A percentile compares a stretch with the other conserved stretches of the same genome.
phyloP scores from a whole-genome alignment of 2,797 vertebrate genomes.

The Periophthalmus magnuspinnatus region DNA sequence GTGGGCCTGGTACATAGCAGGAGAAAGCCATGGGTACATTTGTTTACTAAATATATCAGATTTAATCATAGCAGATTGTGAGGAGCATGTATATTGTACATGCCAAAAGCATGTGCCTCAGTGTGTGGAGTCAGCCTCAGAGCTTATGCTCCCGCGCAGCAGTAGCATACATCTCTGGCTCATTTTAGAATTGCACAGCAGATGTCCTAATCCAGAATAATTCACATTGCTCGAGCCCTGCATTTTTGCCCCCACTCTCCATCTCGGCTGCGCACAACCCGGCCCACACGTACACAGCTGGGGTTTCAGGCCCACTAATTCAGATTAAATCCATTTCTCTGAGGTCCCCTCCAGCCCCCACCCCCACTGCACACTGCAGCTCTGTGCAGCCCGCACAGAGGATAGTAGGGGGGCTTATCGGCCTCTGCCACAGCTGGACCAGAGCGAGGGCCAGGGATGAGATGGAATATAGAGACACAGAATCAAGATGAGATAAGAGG shows the following conservation, averaged over 20 bases:
- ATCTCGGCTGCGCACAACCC: conserved; percentile 44
- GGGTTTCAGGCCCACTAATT: conserved; percentile 76
- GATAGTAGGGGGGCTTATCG: conserved; percentile 71
- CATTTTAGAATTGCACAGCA: conserved; percentile 77
- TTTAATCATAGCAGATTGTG: conserved; percentile 11
- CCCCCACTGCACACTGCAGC: conserved; percentile 69
- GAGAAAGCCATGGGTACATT: conserved; percentile 25
- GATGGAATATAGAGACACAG: conserved; percentile 45
- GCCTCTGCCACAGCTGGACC: conserved; percentile 72
- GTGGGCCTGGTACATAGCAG: conserved; percentile 52
- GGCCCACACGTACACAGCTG: conserved; percentile 72
- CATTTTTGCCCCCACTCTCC: conserved; percentile 68
- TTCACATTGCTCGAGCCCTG: conserved; percentile 76
- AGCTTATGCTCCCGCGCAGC: conserved; percentile 22
- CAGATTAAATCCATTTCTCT: conserved; percentile 84
- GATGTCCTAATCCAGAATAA: conserved; percentile 84
- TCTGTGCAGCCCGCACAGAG: conserved; percentile 65
- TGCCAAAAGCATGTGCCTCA: conserved; percentile 3
- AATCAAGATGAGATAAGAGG: conserved; percentile 30
- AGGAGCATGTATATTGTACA: neutral
- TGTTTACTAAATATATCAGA: conserved; percentile 21
- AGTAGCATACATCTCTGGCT: conserved; percentile 57
- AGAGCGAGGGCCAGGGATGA: conserved; percentile 53
- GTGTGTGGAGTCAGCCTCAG: neutral
- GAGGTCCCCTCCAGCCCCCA: conserved; percentile 74